Conservation (phyloP, 2,113 vertebrate genomes). For the Phrynocephalus versicolor region DNA sequence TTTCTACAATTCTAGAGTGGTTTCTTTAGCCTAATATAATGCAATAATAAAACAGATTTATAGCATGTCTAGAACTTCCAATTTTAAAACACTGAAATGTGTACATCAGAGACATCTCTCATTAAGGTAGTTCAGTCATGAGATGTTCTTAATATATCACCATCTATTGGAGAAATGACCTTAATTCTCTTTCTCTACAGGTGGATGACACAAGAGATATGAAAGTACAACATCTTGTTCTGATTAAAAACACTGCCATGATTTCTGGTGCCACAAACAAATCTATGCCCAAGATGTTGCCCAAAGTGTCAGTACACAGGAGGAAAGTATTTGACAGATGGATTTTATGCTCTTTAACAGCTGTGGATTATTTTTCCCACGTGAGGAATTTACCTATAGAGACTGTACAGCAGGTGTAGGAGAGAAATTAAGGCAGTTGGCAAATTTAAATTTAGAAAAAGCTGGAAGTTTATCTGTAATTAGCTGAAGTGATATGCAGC, state of each 20-base stretch:
- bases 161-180: background rate
- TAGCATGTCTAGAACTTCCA: background rate
- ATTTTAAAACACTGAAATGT: no score
- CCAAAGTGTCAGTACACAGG: background rate
- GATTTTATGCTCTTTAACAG: background rate
- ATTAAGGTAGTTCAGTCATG: no score
- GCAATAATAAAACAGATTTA: slow-evolving; percentile 56
- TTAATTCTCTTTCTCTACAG: background rate
- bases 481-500: background rate
- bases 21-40: slow-evolving; percentile 37
- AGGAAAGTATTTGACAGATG: background rate
- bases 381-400: background rate
- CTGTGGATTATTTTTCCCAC: background rate
- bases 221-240: background rate
- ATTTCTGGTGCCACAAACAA: background rate
- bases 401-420: background rate
- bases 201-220: background rate
- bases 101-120: no score
- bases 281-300: background rate
- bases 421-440: background rate
- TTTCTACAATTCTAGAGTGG: background rate
- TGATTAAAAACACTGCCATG: background rate
- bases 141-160: background rate
- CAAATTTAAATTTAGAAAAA: no score
- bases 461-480: background rate